Evolutionary conservation across 2,888 invertebrate species (phyloP).

Genomic region (Ditula angustiorana): DNA sequence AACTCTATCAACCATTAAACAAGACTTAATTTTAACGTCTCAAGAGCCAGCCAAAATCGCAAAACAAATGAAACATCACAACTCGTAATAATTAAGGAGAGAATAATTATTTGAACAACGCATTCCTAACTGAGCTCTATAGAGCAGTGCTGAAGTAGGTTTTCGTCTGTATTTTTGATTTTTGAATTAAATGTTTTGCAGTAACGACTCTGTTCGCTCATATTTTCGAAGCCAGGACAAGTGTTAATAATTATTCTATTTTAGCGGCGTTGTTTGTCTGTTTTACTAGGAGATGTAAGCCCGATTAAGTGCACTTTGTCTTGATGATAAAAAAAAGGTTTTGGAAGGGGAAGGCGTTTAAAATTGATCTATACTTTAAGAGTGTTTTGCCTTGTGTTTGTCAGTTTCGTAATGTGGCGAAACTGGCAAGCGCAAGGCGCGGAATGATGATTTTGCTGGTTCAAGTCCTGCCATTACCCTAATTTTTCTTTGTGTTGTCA

Average conservation of each 20-base stretch:
- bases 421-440: no score
- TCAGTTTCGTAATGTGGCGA: no score
- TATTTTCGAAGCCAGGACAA: slow-evolving; percentile 76
- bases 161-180: slow-evolving; percentile 47
- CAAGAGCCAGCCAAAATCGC: slow-evolving; percentile 58
- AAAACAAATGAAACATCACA: slow-evolving; percentile 79
- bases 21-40: slow-evolving; percentile 50
- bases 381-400: no score
- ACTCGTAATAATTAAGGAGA: slow-evolving; percentile 76
- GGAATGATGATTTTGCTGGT: no score
- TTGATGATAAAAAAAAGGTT: slow-evolving; percentile 20
- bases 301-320: slow-evolving; percentile 20
- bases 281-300: slow-evolving; percentile 21
- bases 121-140: slow-evolving; percentile 49
- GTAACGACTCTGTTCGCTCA: slow-evolving; percentile 70
- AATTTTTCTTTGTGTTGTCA: no score
- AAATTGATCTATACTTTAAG: slow-evolving; percentile 8
- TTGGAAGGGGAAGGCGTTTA: neutral
- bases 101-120: slow-evolving; percentile 62
- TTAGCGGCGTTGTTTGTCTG: slow-evolving; percentile 42
- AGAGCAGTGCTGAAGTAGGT: slow-evolving; percentile 34
- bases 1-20: slow-evolving; percentile 49
- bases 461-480: no score
- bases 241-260: slow-evolving; percentile 78
- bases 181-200: slow-evolving; percentile 65